Evolutionary conservation across 1,140 invertebrate genomes (phyloP).

Genomic region (Asbolus verrucosus): DNA sequence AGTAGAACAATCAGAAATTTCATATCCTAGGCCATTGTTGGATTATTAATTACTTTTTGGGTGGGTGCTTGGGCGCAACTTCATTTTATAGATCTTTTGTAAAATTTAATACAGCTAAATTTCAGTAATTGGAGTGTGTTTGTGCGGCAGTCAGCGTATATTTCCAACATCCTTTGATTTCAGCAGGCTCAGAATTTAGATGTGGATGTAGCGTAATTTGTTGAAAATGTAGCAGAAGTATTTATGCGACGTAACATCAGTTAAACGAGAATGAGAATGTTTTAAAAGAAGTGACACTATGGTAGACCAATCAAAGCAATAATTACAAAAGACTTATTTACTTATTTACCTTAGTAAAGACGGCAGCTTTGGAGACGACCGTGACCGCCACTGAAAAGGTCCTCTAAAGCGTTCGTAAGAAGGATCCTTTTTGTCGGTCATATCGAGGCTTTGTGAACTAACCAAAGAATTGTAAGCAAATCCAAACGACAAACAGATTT

Average conservation of each 20-base stretch:
- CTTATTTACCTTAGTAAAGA: not conserved
- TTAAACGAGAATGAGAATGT: not conserved
- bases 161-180: slow-evolving; percentile 28
- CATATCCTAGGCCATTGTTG: slow-evolving; percentile 7
- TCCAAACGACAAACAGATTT: slow-evolving; percentile 1
- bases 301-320: not conserved
- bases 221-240: not conserved
- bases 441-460: not conserved
- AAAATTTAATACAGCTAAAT: slow-evolving; percentile 27
- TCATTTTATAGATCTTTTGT: slow-evolving; percentile 19
- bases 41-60: slow-evolving; percentile 24
- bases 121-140: slow-evolving; percentile 27
- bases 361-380: not conserved
- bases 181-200: not conserved
- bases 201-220: slow-evolving; percentile 4
- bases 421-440: too few relatives aligned
- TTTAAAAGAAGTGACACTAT: not conserved
- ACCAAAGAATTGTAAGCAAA: slow-evolving; percentile 7
- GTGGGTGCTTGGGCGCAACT: slow-evolving; percentile 8
- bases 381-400: not conserved
- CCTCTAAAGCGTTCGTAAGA: not conserved
- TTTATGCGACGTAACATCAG: not conserved
- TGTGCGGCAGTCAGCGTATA: slow-evolving; percentile 12
- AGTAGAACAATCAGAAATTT: slow-evolving; percentile 17
- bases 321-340: too few relatives aligned